phyloP scores from a whole-genome alignment of 2,113 vertebrate species.

The Nicator chloris region DNA sequence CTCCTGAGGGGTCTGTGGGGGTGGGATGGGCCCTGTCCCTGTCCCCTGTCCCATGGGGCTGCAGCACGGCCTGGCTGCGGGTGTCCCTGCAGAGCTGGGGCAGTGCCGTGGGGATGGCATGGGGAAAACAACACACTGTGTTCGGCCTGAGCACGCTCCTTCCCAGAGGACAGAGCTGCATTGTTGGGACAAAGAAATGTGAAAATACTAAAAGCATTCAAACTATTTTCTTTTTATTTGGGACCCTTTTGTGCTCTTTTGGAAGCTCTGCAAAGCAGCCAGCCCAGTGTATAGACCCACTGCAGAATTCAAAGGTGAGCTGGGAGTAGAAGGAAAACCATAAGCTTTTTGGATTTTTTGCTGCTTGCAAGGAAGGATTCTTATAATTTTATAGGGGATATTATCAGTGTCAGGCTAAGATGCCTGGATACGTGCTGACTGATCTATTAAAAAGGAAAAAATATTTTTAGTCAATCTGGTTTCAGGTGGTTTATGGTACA shows the following conservation, averaged over 20 bases:
- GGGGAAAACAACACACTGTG: neutral
- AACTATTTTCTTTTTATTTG: conserved; percentile 22
- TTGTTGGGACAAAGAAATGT: conserved; percentile 42
- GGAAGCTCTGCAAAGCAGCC: neutral
- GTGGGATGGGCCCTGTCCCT: too few relatives aligned
- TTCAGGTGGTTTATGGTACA: neutral
- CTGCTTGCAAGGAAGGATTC: neutral
- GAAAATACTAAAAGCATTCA: conserved; percentile 45
- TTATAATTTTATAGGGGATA: neutral
- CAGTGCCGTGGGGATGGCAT: neutral
- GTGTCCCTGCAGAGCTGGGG: neutral
- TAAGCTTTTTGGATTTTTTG: neutral
- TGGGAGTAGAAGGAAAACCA: neutral
- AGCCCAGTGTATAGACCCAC: neutral
- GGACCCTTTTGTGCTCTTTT: neutral
- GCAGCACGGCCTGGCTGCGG: neutral
- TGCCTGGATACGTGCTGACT: neutral
- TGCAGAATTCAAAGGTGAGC: neutral
- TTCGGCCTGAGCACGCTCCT: neutral
- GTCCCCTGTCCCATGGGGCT: too few relatives aligned
- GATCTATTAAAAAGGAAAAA: neutral
- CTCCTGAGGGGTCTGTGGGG: too few relatives aligned
- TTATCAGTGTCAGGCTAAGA: neutral
- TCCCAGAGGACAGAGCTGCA: conserved; percentile 41
- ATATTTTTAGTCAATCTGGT: neutral